phyloP scores from a whole-genome alignment of 2,888 invertebrate genomes.

The Acleris literana region DNA sequence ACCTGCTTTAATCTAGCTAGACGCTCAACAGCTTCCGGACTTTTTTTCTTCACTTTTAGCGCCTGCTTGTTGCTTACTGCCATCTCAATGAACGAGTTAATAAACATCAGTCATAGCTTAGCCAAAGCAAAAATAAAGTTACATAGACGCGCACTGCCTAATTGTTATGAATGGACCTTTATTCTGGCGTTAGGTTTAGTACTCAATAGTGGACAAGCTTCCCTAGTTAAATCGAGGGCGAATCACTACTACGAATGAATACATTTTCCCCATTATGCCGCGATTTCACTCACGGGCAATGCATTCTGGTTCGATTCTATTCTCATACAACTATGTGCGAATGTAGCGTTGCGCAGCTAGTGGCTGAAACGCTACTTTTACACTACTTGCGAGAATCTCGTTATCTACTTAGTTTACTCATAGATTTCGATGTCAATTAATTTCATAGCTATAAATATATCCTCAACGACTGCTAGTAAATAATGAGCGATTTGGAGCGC shows the following conservation, averaged over 20 bases:
- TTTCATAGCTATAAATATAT: slow-evolving; percentile 1
- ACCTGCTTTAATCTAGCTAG: too few relatives aligned
- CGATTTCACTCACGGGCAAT: not conserved
- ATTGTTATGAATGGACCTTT: too few relatives aligned
- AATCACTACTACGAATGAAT: not conserved
- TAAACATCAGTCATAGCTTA: too few relatives aligned
- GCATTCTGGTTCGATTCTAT: not conserved
- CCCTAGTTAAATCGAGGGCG: not conserved
- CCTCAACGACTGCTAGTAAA: not conserved
- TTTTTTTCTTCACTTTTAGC: too few relatives aligned
- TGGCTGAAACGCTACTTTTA: not conserved
- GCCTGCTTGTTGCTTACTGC: too few relatives aligned
- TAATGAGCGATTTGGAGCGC: not conserved
- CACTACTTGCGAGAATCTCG: not conserved
- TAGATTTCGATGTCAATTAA: slow-evolving; percentile 4
- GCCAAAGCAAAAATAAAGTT: too few relatives aligned
- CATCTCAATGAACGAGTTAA: too few relatives aligned
- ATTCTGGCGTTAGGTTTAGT: not conserved
- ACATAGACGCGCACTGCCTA: too few relatives aligned
- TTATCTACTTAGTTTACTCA: not conserved
- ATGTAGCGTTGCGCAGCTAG: too few relatives aligned
- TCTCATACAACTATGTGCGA: not conserved
- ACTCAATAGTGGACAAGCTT: not conserved
- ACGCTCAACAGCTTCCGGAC: too few relatives aligned
- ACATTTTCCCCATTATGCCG: not conserved